Percentiles rank a stretch among this genome's conserved stretches.
Conservation (phyloP, 2,113 vertebrate genomes). For the Cepphus grylle region DNA sequence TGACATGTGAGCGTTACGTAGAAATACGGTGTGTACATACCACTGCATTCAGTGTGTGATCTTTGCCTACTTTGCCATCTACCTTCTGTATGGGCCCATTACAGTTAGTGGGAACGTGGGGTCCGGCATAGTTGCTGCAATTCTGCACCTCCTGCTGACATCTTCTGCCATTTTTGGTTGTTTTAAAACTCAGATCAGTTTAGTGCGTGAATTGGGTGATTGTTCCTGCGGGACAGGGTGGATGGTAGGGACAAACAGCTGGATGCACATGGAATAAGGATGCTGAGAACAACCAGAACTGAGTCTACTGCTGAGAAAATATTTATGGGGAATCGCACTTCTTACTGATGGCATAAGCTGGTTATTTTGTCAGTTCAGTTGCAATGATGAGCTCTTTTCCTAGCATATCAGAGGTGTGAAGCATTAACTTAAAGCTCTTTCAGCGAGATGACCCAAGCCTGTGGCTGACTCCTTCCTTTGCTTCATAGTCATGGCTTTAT, state of each 20-base stretch:
- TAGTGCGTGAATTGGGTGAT: too few relatives aligned
- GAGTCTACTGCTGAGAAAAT: not conserved
- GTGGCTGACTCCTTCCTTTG: not conserved
- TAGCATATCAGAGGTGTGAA: not conserved
- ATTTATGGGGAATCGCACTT: not conserved
- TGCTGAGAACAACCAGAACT: not conserved
- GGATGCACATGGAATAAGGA: not conserved
- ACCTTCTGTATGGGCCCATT: not conserved
- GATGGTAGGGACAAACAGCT: not conserved
- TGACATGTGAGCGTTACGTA: not conserved
- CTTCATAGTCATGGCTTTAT: not conserved
- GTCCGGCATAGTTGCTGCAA: not conserved
- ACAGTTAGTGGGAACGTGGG: not conserved
- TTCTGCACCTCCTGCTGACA: not conserved
- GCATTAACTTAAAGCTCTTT: not conserved
- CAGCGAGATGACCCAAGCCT: not conserved
- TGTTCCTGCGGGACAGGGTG: not conserved
- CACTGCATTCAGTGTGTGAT: accelerated
- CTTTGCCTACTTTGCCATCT: not conserved
- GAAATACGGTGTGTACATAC: accelerated
- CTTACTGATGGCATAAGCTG: not conserved
- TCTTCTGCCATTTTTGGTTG: not conserved
- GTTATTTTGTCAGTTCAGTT: not conserved
- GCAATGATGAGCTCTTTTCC: not conserved
- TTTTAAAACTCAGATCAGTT: not conserved